Conservation (phyloP, 1,140 invertebrate species). For the Melanaphis sacchari region DNA sequence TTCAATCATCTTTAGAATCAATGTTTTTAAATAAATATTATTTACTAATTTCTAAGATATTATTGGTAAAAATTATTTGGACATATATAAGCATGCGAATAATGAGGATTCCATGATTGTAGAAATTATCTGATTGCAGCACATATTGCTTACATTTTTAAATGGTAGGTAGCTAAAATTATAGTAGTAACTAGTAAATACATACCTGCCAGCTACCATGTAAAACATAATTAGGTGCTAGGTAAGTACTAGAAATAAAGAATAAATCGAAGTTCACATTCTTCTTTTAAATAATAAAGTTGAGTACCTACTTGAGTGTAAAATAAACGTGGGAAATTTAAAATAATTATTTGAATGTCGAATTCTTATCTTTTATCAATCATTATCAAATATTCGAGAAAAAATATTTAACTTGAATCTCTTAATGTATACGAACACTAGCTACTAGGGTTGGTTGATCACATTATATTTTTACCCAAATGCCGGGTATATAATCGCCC, state of each 20-base stretch:
- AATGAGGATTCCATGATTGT: too few species aligned
- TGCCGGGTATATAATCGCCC: slow-evolving; percentile 93
- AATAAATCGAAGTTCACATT: neutral
- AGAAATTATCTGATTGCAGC: too few species aligned
- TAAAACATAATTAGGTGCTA: neutral
- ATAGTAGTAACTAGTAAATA: too few species aligned
- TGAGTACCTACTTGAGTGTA: too few species aligned
- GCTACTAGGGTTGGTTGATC: neutral
- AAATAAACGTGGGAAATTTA: neutral
- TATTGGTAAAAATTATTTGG: too few species aligned
- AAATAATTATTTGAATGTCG: neutral
- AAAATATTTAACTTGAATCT: neutral
- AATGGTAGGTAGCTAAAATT: neutral
- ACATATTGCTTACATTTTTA: neutral
- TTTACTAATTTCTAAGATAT: too few species aligned
- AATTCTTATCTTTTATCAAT: neutral
- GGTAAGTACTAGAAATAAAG: neutral
- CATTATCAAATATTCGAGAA: neutral
- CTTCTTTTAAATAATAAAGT: neutral
- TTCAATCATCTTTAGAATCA: too few species aligned
- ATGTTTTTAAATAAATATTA: too few species aligned
- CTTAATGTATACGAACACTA: neutral
- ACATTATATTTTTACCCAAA: slow-evolving; percentile 66
- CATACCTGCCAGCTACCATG: too few species aligned
- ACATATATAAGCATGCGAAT: too few species aligned